Conservation (phyloP, 2,113 vertebrate species). For the Polypterus bichir region DNA sequence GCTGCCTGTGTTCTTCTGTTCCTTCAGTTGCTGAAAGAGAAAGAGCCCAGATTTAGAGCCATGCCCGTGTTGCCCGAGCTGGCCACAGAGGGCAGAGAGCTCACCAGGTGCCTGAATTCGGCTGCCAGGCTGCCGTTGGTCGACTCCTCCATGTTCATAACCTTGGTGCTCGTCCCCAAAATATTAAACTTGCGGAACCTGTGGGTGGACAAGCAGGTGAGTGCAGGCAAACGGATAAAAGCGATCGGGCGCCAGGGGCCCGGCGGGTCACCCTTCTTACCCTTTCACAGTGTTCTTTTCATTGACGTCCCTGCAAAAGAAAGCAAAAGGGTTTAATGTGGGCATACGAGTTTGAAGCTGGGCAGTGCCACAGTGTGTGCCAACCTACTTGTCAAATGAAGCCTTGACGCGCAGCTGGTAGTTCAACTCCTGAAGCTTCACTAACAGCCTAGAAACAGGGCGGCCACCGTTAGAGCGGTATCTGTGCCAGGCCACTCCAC, state of each 20-base stretch:
- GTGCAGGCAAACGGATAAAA: neutral
- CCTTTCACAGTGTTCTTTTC: constrained; percentile 77
- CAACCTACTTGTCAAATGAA: constrained; percentile 83
- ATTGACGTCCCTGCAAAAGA: constrained; percentile 65
- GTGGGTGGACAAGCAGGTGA: constrained; percentile 9
- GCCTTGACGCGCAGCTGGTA: constrained; percentile 92
- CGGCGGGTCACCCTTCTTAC: constrained; percentile 38
- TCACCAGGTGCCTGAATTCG: constrained; percentile 90
- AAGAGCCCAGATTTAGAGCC: neutral
- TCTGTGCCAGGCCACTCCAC: constrained; percentile 1
- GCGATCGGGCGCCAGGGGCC: no score
- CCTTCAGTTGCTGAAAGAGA: constrained; percentile 78
- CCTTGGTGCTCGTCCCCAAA: constrained; percentile 86
- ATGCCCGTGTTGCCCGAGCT: neutral
- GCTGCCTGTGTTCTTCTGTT: constrained; percentile 79
- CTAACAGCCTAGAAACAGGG: constrained; percentile 61
- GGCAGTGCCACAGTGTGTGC: no score
- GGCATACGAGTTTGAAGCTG: accelerated
- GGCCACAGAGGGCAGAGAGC: constrained; percentile 1
- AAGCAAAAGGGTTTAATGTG: neutral
- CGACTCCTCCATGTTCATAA: constrained; percentile 98
- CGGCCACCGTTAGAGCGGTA: neutral
- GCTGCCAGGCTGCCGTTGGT: constrained; percentile 87
- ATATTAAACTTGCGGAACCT: constrained; percentile 96
- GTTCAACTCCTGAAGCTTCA: constrained; percentile 86